A percentile compares a stretch with the other conserved stretches of the same genome.
Evolutionary conservation across 2,888 invertebrate species (phyloP).

Genomic region (Hesperia comma): DNA sequence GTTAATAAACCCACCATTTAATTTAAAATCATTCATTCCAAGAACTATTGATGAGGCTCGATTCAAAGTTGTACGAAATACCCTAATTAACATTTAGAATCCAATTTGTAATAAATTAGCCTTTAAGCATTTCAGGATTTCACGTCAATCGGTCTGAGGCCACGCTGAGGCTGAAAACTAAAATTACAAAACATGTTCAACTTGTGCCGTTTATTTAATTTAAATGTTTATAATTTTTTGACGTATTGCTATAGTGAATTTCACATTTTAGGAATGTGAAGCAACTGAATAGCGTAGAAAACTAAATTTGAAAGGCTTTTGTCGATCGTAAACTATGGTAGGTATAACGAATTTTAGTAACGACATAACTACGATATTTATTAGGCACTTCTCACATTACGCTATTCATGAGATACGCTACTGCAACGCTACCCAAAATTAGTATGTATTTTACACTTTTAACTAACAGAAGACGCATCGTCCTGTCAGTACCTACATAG

Average conservation of each 20-base stretch:
- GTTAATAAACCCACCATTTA: not conserved
- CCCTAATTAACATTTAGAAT: slow-evolving; percentile 31
- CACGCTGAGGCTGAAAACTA: slow-evolving; percentile 9
- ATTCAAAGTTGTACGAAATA: slow-evolving; percentile 22
- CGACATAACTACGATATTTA: too few relatives aligned
- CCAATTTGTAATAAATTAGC: slow-evolving; percentile 30
- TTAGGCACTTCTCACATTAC: too few relatives aligned
- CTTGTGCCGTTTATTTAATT: slow-evolving; percentile 9
- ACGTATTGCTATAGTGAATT: too few relatives aligned
- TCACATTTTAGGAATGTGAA: too few relatives aligned
- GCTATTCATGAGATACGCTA: too few relatives aligned
- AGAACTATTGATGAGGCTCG: slow-evolving; percentile 23
- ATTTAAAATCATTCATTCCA: slow-evolving; percentile 26
- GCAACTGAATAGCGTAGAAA: too few relatives aligned
- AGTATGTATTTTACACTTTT: too few relatives aligned
- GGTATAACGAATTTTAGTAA: not conserved
- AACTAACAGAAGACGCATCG: too few relatives aligned
- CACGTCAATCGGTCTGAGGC: slow-evolving; percentile 18
- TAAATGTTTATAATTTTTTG: not conserved
- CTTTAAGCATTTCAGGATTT: slow-evolving; percentile 24
- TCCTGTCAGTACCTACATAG: too few relatives aligned
- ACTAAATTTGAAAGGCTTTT: too few relatives aligned
- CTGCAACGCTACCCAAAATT: too few relatives aligned
- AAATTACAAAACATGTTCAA: slow-evolving; percentile 16
- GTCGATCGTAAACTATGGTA: not conserved